Evolutionary conservation across 2,113 vertebrate species (phyloP).

Genomic region (Damaliscus lunatus): DNA sequence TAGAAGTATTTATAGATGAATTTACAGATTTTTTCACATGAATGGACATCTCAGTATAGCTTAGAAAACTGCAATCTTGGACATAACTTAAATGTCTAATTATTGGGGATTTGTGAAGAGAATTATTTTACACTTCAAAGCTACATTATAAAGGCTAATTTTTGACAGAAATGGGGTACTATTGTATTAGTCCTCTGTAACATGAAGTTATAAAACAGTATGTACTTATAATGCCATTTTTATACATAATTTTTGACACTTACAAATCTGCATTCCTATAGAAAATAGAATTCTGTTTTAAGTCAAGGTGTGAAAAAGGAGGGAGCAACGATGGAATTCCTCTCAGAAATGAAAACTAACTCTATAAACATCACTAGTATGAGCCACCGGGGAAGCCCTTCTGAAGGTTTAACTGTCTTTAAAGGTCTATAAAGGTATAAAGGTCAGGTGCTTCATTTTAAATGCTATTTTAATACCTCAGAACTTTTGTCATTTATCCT

Average conservation of each 20-base stretch:
- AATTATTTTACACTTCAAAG: background rate
- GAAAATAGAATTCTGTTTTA: background rate
- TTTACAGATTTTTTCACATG: background rate
- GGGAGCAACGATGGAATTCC: background rate
- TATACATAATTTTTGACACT: background rate
- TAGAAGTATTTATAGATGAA: background rate
- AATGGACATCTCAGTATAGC: background rate
- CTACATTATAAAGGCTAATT: background rate
- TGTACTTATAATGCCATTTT: background rate
- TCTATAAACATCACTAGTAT: background rate
- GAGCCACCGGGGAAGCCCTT: background rate
- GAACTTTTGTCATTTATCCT: background rate
- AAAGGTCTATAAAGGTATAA: background rate
- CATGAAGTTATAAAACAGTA: background rate
- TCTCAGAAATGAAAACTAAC: background rate
- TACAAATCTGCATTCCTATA: background rate
- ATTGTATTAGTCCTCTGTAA: background rate
- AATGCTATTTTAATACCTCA: background rate
- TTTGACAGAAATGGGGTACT: background rate
- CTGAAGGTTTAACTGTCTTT: background rate
- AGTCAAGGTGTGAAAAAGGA: background rate
- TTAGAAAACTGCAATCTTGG: background rate
- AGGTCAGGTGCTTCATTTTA: background rate
- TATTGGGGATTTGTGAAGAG: background rate
- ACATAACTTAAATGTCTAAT: background rate